A percentile compares a stretch with the other conserved stretches of the same genome.
phyloP scores from a whole-genome alignment of 1,140 invertebrate genomes.

The Hypothenemus hampei region DNA sequence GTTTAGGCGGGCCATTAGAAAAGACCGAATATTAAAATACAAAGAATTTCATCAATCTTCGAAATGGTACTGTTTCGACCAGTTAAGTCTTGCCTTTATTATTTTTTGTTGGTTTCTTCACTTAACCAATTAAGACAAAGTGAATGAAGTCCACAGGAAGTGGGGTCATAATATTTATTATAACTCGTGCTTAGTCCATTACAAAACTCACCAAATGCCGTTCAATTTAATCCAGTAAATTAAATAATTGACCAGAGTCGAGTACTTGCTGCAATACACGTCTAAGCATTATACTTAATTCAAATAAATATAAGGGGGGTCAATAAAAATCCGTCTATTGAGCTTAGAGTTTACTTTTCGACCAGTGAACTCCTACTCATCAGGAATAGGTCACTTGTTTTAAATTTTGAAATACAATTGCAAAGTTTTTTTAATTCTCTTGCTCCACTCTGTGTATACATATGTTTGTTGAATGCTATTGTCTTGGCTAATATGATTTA shows the following conservation, averaged over 20 bases:
- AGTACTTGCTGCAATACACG: too few species aligned
- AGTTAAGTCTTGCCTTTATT: slow-evolving; percentile 20
- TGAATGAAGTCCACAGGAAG: slow-evolving; percentile 36
- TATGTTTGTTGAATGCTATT: too few species aligned
- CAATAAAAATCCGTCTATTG: too few species aligned
- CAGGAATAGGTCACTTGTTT: too few species aligned
- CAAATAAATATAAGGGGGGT: too few species aligned
- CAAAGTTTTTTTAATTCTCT: too few species aligned
- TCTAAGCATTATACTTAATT: too few species aligned
- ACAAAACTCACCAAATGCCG: slow-evolving; percentile 39
- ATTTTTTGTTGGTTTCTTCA: slow-evolving; percentile 31
- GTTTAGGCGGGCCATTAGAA: not conserved
- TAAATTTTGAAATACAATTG: too few species aligned
- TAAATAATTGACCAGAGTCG: slow-evolving; percentile 38
- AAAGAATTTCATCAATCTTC: not conserved
- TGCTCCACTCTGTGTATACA: too few species aligned
- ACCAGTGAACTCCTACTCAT: too few species aligned
- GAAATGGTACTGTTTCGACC: slow-evolving; percentile 3
- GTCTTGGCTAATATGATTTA: too few species aligned
- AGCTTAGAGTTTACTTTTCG: too few species aligned
- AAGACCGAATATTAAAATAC: not conserved
- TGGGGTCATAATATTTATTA: slow-evolving; percentile 41
- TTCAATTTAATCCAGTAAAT: slow-evolving; percentile 37
- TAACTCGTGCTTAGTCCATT: slow-evolving; percentile 39
- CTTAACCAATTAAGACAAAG: slow-evolving; percentile 37